Evolutionary conservation across 2,888 invertebrate genomes (phyloP).

Genomic region (Sesia bembeciformis): DNA sequence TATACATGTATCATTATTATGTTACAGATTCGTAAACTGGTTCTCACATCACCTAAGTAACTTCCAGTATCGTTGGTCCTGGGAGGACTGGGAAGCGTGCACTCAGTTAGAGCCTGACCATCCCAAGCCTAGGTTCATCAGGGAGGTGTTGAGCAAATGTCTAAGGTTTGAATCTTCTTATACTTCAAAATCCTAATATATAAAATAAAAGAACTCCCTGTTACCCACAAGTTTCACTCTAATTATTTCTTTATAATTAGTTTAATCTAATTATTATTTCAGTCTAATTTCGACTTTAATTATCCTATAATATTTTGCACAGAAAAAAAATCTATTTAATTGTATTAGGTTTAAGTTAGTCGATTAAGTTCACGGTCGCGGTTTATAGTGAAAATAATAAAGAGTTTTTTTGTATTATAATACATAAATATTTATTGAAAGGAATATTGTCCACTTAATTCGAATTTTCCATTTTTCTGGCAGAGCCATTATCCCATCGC

Average conservation of each 20-base stretch:
- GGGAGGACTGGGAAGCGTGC: slow-evolving; percentile 96
- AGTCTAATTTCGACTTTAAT: neutral
- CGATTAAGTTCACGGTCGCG: too few species aligned
- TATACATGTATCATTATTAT: neutral
- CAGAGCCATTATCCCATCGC: too few species aligned
- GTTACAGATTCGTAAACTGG: slow-evolving; percentile 92
- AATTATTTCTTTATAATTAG: slow-evolving; percentile 4
- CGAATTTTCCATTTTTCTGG: too few species aligned
- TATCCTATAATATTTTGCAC: neutral
- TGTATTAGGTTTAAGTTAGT: too few species aligned
- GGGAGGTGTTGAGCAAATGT: slow-evolving; percentile 92
- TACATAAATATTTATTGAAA: too few species aligned
- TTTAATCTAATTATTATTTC: neutral
- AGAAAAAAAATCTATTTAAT: too few species aligned
- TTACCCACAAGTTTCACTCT: neutral
- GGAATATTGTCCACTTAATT: too few species aligned
- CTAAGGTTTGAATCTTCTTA: slow-evolving; percentile 78
- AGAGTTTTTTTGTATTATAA: too few species aligned
- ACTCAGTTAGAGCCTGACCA: slow-evolving; percentile 89
- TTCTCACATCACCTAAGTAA: slow-evolving; percentile 99
- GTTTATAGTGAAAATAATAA: too few species aligned
- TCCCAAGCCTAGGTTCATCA: slow-evolving; percentile 95
- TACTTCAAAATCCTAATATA: neutral
- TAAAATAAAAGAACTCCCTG: too few species aligned
- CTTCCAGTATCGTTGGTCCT: slow-evolving; percentile 99